Base-by-base conservation (phyloP, 2,797 vertebrate species). In the Nyctibius grandis region DNA sequence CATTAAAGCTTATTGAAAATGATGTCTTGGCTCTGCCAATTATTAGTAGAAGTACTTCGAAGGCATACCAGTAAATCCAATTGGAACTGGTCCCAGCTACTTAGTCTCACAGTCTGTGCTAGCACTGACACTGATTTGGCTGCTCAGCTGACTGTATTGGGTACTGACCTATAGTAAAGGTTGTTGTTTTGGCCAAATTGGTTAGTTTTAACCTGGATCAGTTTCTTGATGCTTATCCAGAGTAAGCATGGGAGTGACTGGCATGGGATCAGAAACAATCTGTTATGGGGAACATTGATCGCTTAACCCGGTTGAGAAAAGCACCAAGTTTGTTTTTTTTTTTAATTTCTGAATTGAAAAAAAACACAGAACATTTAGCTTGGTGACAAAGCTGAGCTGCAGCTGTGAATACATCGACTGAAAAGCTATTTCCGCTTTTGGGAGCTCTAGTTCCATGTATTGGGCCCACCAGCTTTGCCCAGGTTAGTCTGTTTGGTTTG, bases 141-240 rank as follows among this genome's bases (percentile, higher is more conserved):
- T 80, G 34, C 50, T 23, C 42, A 64, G 31, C 44, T 70, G 34
- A 42, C 20, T 36, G 15, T 29, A 3, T 17, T 70, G 38, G 11
- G 12, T 77, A 15, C 29, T 53, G 25, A 34, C 16, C 11, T 61
- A 0, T 5, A 45, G n/a, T 54, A 15, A 56, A 70, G 31, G 17
- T 14, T 6, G 4, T 0, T 0, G 0, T 40, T 42, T 54, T 63
- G 31, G 15, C 17, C 28, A n/a, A 36, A 33, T n/a, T 26, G 14
- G 2, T 87, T 61, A 21, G 21, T 76, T 93, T 83, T 61, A 76
- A 23, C 23, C 10, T 79, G 18, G 13, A 34, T 38, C 18, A 7
- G 3, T 50, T 78, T 50, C 47, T 40, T 61, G 12, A 31, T 18
- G 17, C 13, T 74, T 80, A 14, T 34, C 19, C 26, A 72, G 16